Evolutionary conservation across 30 jellyfish, hydroid and myxozoan genomes (phyloP), one percentile per base, ranked within the genome.

Genomic region (Hydractinia echinata): DNA sequence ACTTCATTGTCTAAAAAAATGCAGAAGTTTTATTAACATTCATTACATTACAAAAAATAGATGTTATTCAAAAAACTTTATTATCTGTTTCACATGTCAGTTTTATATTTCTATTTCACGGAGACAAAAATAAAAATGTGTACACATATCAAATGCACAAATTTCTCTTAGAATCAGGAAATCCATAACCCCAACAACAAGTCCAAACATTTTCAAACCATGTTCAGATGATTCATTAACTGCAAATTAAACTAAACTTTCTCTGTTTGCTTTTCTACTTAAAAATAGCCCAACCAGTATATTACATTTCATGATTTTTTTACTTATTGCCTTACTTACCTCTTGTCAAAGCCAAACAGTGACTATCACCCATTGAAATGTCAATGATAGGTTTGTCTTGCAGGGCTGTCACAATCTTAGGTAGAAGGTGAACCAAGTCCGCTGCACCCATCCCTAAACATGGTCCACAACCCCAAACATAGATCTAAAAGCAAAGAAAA

Each of bases 381-480:
- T 92, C 98, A 39, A 88, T 89, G 60, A 87, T 73, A 69, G 73
- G 83, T 16, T 68, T 69, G 53, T 84, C 82, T 79, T 88, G 95
- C 67, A 92, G 78, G 5, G 96, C 76, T 48, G 83, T 95, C 21
- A 92, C 83, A 52, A 87, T 54, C 64, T 92, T 86, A 14, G 98
- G 98, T n/a, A 81, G 82, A 8, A 92, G 91, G 76, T 82, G 89
- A 48, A 92, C 98, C 54, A 91, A 76, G 76, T 92, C 98, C 11
- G 96, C 98, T 50, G 98, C 81, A 14, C 98, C 96, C 15, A 90
- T 79, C 14, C 94, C 98, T 53, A 92, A 79, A 77, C 98, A 92
- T 4, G 98, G 98, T 13, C 98, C 98, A 87, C 98, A 85, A 49
- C 98, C 98, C 98, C 98, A 92, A 54, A 89, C 96, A 82, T 92